Conservation (phyloP, 53 echinoderm and acorn worm species). For the Echinometra lucunter region DNA sequence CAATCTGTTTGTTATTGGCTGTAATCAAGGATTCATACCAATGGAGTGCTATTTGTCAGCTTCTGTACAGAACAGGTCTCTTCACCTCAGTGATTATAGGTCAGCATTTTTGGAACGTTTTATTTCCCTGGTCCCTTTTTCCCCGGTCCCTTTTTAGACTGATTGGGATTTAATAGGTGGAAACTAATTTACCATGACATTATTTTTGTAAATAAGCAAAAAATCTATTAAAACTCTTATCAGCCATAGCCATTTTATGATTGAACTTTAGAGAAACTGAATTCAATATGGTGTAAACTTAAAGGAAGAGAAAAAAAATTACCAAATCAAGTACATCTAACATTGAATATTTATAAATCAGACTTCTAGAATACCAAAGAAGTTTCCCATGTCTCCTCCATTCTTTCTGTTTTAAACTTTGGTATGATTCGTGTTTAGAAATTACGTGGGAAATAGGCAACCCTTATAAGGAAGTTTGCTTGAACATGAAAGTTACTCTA, state of each 20-base stretch:
- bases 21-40: not conserved
- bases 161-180: not conserved
- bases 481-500: not conserved
- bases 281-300: not conserved
- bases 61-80: not conserved
- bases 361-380: too few species aligned
- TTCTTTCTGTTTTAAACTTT: not conserved
- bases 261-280: not conserved
- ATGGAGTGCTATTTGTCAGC: not conserved
- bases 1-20: not conserved
- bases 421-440: not conserved
- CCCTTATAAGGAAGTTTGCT: conserved; percentile 5
- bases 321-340: too few species aligned
- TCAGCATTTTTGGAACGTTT: not conserved
- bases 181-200: not conserved
- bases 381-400: too few species aligned
- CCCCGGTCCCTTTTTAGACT: not conserved
- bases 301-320: not conserved
- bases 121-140: not conserved
- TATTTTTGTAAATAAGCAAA: not conserved
- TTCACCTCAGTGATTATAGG: not conserved
- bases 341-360: too few species aligned
- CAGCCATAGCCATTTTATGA: too few species aligned
- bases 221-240: not conserved
- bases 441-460: not conserved